phyloP scores from a whole-genome alignment of 2,113 vertebrate genomes.

The Steatornis caripensis region DNA sequence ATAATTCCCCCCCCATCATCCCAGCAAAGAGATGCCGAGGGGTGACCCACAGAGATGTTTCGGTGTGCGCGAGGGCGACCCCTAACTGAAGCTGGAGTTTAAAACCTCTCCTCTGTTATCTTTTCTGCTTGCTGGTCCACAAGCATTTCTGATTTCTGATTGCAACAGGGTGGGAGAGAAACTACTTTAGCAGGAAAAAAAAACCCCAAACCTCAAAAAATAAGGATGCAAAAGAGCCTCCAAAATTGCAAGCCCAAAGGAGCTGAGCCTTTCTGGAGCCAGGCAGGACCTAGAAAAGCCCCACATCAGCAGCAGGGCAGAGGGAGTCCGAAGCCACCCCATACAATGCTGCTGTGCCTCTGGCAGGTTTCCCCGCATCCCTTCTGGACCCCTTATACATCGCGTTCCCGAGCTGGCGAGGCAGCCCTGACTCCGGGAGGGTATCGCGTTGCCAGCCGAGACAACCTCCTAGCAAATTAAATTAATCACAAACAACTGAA shows the following conservation, averaged over 20 bases:
- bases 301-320: background rate
- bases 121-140: background rate
- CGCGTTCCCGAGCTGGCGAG: fast-evolving
- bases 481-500: constrained; percentile 28
- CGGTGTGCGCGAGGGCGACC: background rate
- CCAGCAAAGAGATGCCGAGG: background rate
- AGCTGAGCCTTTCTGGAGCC: background rate
- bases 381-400: background rate
- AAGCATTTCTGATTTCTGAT: background rate
- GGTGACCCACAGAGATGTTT: background rate
- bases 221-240: background rate
- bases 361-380: background rate
- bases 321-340: background rate
- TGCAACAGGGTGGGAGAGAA: background rate
- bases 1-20: background rate
- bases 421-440: background rate
- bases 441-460: background rate
- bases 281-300: background rate
- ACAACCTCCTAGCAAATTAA: constrained; percentile 7
- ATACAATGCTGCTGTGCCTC: background rate
- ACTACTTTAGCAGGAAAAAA: background rate
- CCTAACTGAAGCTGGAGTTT: background rate
- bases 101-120: background rate
- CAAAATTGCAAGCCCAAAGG: background rate
- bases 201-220: too few species aligned